Percentiles rank a stretch among this genome's conserved stretches.
These are phyloP conservation scores for Aphaenogaster floridana DNA, from an alignment of 1,140 invertebrate species.

Conservation along the genomic window DNA sequence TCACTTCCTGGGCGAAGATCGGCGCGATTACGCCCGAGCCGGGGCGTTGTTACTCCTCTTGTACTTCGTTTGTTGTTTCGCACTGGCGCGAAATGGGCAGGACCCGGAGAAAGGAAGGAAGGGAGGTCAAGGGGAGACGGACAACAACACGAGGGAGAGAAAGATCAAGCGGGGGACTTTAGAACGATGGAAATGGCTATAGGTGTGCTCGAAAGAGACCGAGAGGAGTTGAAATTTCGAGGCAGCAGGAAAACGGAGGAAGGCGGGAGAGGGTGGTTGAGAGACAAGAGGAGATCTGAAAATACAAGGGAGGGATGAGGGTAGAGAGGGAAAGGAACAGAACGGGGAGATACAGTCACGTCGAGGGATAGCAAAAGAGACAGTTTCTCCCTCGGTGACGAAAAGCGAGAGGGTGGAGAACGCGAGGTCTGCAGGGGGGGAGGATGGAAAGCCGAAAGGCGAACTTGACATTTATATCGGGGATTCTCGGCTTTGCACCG, in stretches of 20 bases:
- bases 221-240: constrained; percentile 61
- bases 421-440: neutral
- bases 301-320: constrained; percentile 28
- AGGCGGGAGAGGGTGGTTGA: constrained; percentile 28
- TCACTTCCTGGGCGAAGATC: constrained; percentile 84
- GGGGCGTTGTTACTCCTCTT: constrained; percentile 48
- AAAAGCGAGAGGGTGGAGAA: constrained; percentile 64
- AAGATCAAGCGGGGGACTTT: constrained; percentile 60
- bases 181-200: constrained; percentile 63
- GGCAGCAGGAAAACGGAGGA: neutral
- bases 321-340: constrained; percentile 67
- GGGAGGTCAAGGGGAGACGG: neutral
- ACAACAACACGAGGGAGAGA: constrained; percentile 20
- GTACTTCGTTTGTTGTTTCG: constrained; percentile 80
- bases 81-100: constrained; percentile 45
- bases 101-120: neutral
- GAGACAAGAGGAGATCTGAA: constrained; percentile 70
- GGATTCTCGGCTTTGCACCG: constrained; percentile 86
- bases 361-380: constrained; percentile 76
- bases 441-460: constrained; percentile 82
- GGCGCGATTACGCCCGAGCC: constrained; percentile 78
- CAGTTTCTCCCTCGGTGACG: constrained; percentile 74
- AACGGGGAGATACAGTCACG: constrained; percentile 66
- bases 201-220: constrained; percentile 50
- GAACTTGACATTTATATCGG: constrained; percentile 86